Conservation (phyloP, 1,140 invertebrate species). For the Cydia amplana region DNA sequence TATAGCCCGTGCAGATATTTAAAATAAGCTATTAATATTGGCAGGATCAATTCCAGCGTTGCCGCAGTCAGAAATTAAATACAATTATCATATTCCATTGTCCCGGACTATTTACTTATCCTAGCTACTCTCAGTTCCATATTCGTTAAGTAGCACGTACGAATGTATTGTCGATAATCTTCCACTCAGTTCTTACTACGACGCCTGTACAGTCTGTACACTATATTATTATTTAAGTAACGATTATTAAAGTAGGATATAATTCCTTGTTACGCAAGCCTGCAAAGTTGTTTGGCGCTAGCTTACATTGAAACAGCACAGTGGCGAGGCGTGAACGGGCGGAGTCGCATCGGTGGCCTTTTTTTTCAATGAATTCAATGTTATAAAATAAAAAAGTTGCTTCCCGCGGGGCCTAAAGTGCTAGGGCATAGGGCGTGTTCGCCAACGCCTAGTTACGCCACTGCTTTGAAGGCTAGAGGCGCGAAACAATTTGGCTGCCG, state of each 20-base stretch:
- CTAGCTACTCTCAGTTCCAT: constrained; percentile 24
- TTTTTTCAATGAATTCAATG: too few species aligned
- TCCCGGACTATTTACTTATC: not conserved
- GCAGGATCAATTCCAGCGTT: constrained; percentile 34
- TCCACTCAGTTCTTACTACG: constrained; percentile 42
- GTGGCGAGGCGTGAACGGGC: too few species aligned
- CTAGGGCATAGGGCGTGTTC: too few species aligned
- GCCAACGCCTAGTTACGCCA: not conserved
- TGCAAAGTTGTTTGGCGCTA: constrained; percentile 30
- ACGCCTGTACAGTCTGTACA: constrained; percentile 39
- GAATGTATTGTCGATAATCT: constrained; percentile 65
- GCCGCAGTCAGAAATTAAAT: not conserved
- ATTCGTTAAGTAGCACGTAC: constrained; percentile 41
- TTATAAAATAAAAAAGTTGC: too few species aligned
- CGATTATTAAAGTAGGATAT: constrained; percentile 30
- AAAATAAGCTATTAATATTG: constrained; percentile 27
- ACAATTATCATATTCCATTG: not conserved
- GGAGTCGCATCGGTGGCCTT: too few species aligned
- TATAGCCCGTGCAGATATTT: not conserved
- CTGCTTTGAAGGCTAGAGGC: not conserved
- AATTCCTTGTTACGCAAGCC: constrained; percentile 33
- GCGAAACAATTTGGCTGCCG: not conserved
- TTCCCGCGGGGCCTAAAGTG: too few species aligned
- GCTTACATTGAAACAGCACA: too few species aligned
- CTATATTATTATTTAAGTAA: constrained; percentile 30